Evolutionary conservation across 2,113 vertebrate species (phyloP), one percentile per base, ranked within the genome.

Genomic region (Lichenostomus cassidix): DNA sequence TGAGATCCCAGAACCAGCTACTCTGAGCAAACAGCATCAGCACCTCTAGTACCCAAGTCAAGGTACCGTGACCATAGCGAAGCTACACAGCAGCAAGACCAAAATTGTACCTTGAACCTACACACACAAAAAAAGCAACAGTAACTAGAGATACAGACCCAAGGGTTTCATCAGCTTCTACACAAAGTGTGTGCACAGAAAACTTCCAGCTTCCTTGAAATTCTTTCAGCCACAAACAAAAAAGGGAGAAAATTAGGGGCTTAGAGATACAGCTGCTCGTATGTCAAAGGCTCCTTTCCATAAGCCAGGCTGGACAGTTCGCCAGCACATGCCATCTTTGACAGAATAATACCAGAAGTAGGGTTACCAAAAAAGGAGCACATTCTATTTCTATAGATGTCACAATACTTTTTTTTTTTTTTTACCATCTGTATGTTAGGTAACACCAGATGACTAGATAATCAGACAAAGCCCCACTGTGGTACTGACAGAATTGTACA

Each of bases 141-240:
- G 6, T 19, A 90, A 68, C 23, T 33, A 58, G 3, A 87, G 6
- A 44, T 56, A 70, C 46, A 67, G 58, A 75, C 11, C 23, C 62
- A 46, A 59, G 14, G 5, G 27, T 75, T 87, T 68, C 64, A 79
- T 33, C 42, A 53, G 52, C 52, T 42, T 35, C 52, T 24, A 13
- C 24, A 12, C 20, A 25, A 50, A 2, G 10, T 14, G 16, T 1
- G 0, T 0, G 4, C 33, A 56, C 52, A 33, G 33, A 7, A 85
- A 79, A 42, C 4, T 15, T 21, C 31, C 47, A 60, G 23, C 15
- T 75, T 85, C 82, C 44, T 79, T 60, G 42, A 25, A 76, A 35
- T 53, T 85, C 47, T 68, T 87, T 68, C 41, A 87, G 44, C 24
- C 41, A 52, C 8, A 56, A 39, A 31, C 59, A 69, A 27, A 39